These are phyloP conservation scores for Netelia inedita DNA, from an alignment of 2,888 invertebrate genomes.

Conservation along the genomic window DNA sequence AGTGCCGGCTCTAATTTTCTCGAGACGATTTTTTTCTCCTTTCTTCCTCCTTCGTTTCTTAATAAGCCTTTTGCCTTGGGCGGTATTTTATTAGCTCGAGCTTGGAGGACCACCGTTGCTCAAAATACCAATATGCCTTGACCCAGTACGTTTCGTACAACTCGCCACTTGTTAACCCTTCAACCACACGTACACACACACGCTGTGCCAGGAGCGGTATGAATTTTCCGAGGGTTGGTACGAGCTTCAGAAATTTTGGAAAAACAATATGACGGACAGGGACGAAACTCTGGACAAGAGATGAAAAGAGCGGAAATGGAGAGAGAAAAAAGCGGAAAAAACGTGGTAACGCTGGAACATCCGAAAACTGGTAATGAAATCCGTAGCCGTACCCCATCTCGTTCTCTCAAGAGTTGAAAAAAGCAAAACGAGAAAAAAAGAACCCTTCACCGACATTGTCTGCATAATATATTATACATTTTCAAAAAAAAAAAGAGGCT, in stretches of 20 bases:
- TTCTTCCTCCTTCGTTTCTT: constrained; percentile 1
- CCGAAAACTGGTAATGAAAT: constrained; percentile 55
- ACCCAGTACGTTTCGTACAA: constrained; percentile 7
- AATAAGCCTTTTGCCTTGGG: constrained; percentile 43
- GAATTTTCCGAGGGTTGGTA: constrained; percentile 42
- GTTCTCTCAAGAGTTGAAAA: constrained; percentile 44
- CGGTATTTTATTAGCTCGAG: constrained; percentile 48
- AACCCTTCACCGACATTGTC: constrained; percentile 29
- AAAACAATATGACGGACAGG: constrained; percentile 35
- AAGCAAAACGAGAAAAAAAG: constrained; percentile 47
- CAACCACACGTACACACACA: constrained; percentile 48
- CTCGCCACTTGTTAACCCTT: constrained; percentile 66
- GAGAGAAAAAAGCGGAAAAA: constrained; percentile 4
- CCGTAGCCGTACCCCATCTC: constrained; percentile 25
- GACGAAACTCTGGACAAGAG: constrained; percentile 22
- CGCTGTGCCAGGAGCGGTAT: constrained; percentile 57
- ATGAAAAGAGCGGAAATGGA: constrained; percentile 28
- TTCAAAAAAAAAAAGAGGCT: too few species aligned
- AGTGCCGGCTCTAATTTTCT: constrained; percentile 22
- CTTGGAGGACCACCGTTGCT: not conserved
- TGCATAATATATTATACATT: constrained; percentile 17
- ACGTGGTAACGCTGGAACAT: constrained; percentile 49
- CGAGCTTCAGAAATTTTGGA: constrained; percentile 41
- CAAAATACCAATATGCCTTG: constrained; percentile 42
- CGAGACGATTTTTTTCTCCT: constrained; percentile 27